Conservation (phyloP, 2,888 invertebrate genomes). For the Acrocyrtus sp. region DNA sequence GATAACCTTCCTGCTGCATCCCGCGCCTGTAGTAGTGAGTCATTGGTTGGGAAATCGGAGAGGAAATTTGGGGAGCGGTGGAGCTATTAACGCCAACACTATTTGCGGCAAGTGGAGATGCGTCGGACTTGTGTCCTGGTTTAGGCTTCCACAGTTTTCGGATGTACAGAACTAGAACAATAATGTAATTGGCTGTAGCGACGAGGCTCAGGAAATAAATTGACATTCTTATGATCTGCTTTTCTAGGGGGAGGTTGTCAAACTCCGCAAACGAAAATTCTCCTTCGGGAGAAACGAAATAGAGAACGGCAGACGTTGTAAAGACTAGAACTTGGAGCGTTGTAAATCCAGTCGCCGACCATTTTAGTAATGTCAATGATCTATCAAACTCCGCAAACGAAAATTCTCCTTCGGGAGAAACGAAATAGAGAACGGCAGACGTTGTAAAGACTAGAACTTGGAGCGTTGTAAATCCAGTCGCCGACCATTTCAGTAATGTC, state of each 20-base stretch:
- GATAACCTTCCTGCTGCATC: conserved; percentile 28
- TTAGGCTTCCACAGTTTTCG: conserved; percentile 44
- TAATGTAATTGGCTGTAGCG: conserved; percentile 50
- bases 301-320: conserved; percentile 42
- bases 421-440: conserved; percentile 42
- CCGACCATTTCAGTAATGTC: conserved; percentile 49
- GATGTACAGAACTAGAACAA: conserved; percentile 46
- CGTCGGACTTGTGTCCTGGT: conserved; percentile 15
- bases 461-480: conserved; percentile 48
- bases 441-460: conserved; percentile 51
- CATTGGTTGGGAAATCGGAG: conserved; percentile 46
- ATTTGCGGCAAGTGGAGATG: background rate
- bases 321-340: conserved; percentile 51
- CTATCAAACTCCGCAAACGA: conserved; percentile 23
- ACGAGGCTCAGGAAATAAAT: conserved; percentile 45
- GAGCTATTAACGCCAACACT: conserved; percentile 15
- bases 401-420: conserved; percentile 42
- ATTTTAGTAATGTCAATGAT: conserved; percentile 47
- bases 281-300: conserved; percentile 44
- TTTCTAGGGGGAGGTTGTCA: conserved; percentile 22
- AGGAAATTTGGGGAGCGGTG: conserved; percentile 18
- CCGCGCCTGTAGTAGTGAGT: conserved; percentile 34
- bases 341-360: conserved; percentile 51
- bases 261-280: conserved; percentile 22
- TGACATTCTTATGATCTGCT: conserved; percentile 39